Percentiles rank a stretch among this genome's conserved stretches.
Evolutionary conservation across 2,888 invertebrate genomes (phyloP).

Genomic region (Diploptera punctata): DNA sequence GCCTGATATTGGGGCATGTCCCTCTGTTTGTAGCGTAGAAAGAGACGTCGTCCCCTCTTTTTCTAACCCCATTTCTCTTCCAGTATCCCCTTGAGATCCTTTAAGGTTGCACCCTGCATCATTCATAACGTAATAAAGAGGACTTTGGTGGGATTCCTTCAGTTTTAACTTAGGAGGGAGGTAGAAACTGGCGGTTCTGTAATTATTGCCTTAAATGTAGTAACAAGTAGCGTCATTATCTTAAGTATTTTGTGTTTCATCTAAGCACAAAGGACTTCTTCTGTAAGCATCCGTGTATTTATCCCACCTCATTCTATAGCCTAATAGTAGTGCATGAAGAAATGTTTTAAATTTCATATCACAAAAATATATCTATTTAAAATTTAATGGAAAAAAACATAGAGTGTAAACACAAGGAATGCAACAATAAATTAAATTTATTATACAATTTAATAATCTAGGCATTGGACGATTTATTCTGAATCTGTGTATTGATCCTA

Average conservation of each 20-base stretch:
- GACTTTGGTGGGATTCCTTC: background rate
- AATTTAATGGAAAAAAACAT: too few species aligned
- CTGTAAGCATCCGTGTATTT: too few species aligned
- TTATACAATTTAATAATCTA: too few species aligned
- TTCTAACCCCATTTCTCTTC: constrained; percentile 4
- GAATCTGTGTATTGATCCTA: too few species aligned
- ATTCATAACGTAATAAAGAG: constrained; percentile 4
- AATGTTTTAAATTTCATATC: too few species aligned
- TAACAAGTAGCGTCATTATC: background rate
- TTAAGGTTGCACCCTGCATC: background rate
- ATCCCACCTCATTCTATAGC: too few species aligned
- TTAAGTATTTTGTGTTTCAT: background rate
- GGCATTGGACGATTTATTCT: too few species aligned
- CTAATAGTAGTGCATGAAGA: too few species aligned
- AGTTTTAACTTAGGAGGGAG: background rate
- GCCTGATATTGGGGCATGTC: constrained; percentile 31
- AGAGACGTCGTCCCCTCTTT: background rate
- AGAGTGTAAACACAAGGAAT: too few species aligned
- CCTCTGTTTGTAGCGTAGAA: constrained; percentile 19
- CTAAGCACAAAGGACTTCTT: too few species aligned
- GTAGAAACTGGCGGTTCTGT: background rate
- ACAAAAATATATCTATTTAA: too few species aligned
- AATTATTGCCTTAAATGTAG: background rate
- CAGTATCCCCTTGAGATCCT: background rate
- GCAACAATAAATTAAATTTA: too few species aligned